Evolutionary conservation across 1,140 invertebrate species (phyloP), one percentile per base, ranked within the genome.

Genomic region (Araneus ventricosus): DNA sequence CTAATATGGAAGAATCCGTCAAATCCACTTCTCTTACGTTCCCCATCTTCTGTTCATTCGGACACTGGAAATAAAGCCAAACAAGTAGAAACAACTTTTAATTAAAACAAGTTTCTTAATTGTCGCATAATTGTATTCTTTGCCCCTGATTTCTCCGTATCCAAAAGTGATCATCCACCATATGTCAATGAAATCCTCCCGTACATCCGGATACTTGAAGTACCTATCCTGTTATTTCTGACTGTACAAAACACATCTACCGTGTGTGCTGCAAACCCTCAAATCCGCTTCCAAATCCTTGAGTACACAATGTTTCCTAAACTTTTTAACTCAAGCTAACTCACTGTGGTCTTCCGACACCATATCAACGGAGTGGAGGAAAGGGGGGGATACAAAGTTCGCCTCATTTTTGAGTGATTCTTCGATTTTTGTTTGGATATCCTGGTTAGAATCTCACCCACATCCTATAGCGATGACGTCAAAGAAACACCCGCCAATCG

Each of bases 361-460:
- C 10, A 37, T 14, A 34, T 37, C 6, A 27, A 67, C n/a, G 1
- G 30, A 34, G 10, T 84, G 39, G 24, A 34, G 75, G 30, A 24
- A 80, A 14, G 6, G 30, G 4, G 14, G 30, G 30, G 37, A 75
- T 57, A 70, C 63, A 61, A 87, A 87, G n/a, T 87, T 87, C 37
- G 41, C 27, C 67, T 90, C 88, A 57, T 80, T 90, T 90, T 90
- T 17, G 6, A 84, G 82, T 67, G 34, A 92, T 92, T 92, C 90
- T 45, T 86, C 52, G 80, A 57, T 67, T 92, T 92, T 86, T 84
- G 17, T 79, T 41, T 41, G 85, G 14, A 59, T 59, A 92, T 86
- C 90, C 90, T 92, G 90, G 90, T 92, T 92, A 34, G 61, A 75
- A 92, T 92, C 90, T 92, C 82, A 92, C 90, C 90, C 90, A 92